These are phyloP conservation scores for Pygmarrhopalites habei DNA, from an alignment of 1,140 invertebrate species.

Conservation along the genomic window DNA sequence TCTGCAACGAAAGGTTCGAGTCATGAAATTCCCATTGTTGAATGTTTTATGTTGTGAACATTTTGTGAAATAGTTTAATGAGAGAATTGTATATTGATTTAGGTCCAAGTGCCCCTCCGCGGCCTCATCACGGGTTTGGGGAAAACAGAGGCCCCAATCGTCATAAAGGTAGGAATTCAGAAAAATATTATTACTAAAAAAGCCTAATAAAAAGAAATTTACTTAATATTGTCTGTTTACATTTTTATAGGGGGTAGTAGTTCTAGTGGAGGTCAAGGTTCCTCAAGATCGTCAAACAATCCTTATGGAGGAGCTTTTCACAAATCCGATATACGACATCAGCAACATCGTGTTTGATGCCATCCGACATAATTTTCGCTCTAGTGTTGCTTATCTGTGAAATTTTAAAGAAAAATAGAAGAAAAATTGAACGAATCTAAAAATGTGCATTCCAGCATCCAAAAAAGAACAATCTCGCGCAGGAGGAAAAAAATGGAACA, in stretches of 20 bases:
- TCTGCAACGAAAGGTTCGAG: conserved; percentile 28
- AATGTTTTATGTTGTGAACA: too few species aligned
- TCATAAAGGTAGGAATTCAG: conserved; percentile 20
- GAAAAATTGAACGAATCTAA: neutral
- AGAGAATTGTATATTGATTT: neutral
- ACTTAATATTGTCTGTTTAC: neutral
- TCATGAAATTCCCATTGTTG: conserved; percentile 10
- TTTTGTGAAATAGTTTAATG: too few species aligned
- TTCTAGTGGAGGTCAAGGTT: conserved; percentile 23
- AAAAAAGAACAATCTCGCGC: neutral
- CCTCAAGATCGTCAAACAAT: conserved; percentile 16
- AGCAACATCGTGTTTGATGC: conserved; percentile 40
- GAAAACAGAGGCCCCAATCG: conserved; percentile 36
- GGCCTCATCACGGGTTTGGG: conserved; percentile 30
- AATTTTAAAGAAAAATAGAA: neutral
- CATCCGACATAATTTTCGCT: neutral
- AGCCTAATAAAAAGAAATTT: neutral
- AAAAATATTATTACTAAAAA: neutral
- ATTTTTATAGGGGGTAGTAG: neutral
- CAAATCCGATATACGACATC: conserved; percentile 27
- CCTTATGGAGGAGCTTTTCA: conserved; percentile 31
- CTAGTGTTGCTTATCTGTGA: neutral
- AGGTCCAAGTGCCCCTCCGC: conserved; percentile 24
- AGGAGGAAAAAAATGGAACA: neutral
- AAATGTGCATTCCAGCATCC: neutral